Base-by-base conservation (phyloP, 2,113 vertebrate genomes). In the Deroptyus accipitrinus region DNA sequence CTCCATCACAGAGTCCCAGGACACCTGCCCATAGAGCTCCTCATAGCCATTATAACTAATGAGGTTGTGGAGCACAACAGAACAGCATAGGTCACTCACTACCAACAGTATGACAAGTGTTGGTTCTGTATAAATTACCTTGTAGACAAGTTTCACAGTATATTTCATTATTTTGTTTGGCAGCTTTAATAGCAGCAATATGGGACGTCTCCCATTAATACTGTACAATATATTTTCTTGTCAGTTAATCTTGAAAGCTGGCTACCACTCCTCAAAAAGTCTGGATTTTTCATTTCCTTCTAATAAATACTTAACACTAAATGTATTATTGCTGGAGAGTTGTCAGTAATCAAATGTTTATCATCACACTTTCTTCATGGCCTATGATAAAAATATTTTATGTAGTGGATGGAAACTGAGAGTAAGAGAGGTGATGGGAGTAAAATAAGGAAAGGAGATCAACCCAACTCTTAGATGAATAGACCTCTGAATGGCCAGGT, bases 201-300 rank as follows among this genome's bases (percentile, higher is more conserved):
- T 44, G 92, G 86, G 74, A 93, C 66, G 72, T 94, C 88, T 97
- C 95, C 97, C 94, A 90, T 97, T 97, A 96, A 70, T 59, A 87
- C 46, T 39, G 67, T 94, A 90, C 73, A 88, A 88, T 95, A 77
- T 77, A 96, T 98, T 97, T 96, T 90, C 88, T 96, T 98, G 93
- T 97, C 92, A 93, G 85, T 97, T 97, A 94, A 97, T 97, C 89
- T 96, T 95, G 92, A 97, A 95, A 94, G 61, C 77, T 95, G 84
- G 62, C 84, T 92, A 73, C 35, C 14, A 2, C 76, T 84, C 54
- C 67, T 96, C 92, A 86, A 83, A 95, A 96, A 90, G 66, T 27
- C 46, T 88, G 79, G 55, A 62, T 93, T 93, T 97, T 96, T 97
- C 90, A 96, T 88, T 78, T 95, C 95, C 96, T 95, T 95, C 92